A percentile compares a stretch with the other conserved stretches of the same genome.
These are phyloP conservation scores for Acrobasis suavella DNA, from an alignment of 2,888 invertebrate species.

Conservation along the genomic window DNA sequence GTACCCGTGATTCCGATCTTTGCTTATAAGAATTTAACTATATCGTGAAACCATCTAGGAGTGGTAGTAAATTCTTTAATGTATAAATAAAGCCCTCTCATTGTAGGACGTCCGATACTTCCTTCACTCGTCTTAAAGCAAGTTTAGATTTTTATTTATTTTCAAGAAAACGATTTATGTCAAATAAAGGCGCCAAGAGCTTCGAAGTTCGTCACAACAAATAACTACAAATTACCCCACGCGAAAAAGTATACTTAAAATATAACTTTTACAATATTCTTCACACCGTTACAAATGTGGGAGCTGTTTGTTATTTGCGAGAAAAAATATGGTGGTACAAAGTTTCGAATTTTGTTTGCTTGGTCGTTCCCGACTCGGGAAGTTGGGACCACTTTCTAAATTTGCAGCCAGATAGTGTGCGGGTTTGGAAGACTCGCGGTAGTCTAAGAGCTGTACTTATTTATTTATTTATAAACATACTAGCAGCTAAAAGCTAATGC, in stretches of 20 bases:
- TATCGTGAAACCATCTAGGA: no score
- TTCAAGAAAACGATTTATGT: no score
- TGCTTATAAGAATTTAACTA: no score
- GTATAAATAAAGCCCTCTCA: no score
- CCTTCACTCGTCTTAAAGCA: no score
- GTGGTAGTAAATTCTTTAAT: no score
- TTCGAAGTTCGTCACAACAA: background rate
- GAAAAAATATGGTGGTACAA: constrained; percentile 6
- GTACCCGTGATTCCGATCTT: no score
- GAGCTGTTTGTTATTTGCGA: constrained; percentile 12
- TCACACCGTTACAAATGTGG: background rate
- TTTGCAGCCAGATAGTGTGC: constrained; percentile 6
- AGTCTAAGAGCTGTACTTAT: background rate
- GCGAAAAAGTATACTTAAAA: background rate
- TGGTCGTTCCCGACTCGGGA: background rate
- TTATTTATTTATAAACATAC: background rate
- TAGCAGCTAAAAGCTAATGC: no score
- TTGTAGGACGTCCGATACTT: no score
- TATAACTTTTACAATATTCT: constrained; percentile 3
- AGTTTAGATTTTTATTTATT: no score
- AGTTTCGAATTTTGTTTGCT: constrained; percentile 14
- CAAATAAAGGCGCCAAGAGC: no score
- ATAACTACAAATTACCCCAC: background rate
- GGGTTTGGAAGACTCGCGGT: background rate
- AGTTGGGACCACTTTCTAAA: background rate